Evolutionary conservation across 2,888 invertebrate genomes (phyloP), one percentile per base, ranked within the genome.

Genomic region (Tetanocera ferruginea): DNA sequence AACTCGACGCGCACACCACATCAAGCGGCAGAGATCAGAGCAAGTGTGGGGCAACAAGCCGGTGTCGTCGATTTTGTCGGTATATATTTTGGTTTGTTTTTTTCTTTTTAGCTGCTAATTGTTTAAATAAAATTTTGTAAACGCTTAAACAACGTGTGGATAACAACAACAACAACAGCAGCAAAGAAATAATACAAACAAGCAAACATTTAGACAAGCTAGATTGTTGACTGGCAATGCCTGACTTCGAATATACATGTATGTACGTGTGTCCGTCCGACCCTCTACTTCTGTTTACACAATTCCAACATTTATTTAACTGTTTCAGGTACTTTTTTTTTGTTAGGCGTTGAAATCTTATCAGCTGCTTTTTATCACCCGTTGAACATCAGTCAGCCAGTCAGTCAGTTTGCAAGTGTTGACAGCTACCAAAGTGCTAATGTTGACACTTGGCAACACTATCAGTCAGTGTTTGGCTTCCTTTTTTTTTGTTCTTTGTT

Each of bases 381-480:
- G 52, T 52, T 25, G 8, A 9, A 51, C 69, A 31, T 70, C 23
- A 31, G 4, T 8, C n/a, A 51, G 31, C 17, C 64, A n/a, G 28
- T 64, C 19, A 52, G 17, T 52, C 57, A 11, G 28, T 11, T 34
- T 6, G n/a, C 55, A 3, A 23, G 55, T 55, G n/a, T 28, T 17
- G 28, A n/a, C 28, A 31, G 64, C 34, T 64, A 64, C 34, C 64
- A 64, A 64, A 8, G 64, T 64, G 34, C 31, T 31, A 64, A 60
- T 64, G 31, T 64, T 64, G 64, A 64, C 64, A 64, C 64, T 64
- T 31, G 64, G 28, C 64, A 64, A 64, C 64, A 31, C 64, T 64
- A 34, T 34, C n/a, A n/a, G 31, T n/a, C n/a, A 3, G 64, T 64
- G 25, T n/a, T 31, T 31, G 64, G 28, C 51, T 25, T 69, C 25